Conservation (phyloP, 2,888 invertebrate species). For the Catonia carolina region DNA sequence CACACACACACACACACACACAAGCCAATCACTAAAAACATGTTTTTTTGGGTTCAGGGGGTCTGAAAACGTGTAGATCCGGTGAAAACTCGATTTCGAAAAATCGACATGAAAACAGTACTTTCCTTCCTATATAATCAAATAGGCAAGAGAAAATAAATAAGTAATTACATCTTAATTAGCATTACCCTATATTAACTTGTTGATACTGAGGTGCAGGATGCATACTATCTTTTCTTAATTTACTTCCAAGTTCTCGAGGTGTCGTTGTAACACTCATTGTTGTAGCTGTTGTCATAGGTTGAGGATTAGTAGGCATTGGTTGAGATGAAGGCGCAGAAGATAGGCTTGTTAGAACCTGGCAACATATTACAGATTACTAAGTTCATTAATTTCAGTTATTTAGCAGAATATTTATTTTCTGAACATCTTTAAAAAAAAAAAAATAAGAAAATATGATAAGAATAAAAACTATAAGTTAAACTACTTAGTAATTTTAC, state of each 20-base stretch:
- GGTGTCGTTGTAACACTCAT: slow-evolving; percentile 30
- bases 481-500: too few relatives aligned
- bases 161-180: too few relatives aligned
- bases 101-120: too few relatives aligned
- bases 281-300: slow-evolving; percentile 18
- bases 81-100: too few relatives aligned
- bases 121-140: too few relatives aligned
- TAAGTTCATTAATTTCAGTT: not conserved
- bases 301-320: slow-evolving; percentile 2
- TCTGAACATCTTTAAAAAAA: slow-evolving; percentile 6
- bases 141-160: too few relatives aligned
- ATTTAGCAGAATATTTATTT: slow-evolving; percentile 7
- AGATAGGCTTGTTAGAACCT: slow-evolving; percentile 77
- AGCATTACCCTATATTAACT: slow-evolving; percentile 31
- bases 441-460: slow-evolving; percentile 2
- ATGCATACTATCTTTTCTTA: slow-evolving; percentile 32
- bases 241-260: slow-evolving; percentile 30
- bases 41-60: too few relatives aligned
- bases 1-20: too few relatives aligned
- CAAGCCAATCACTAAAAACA: too few relatives aligned
- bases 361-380: slow-evolving; percentile 31
- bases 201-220: slow-evolving; percentile 32
- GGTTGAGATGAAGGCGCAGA: slow-evolving; percentile 28
- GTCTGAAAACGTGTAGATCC: too few relatives aligned
- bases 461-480: too few relatives aligned